Percentiles rank a stretch among this genome's conserved stretches.
phyloP scores from a whole-genome alignment of 2,797 vertebrate species.

The Falco novaeseelandiae region DNA sequence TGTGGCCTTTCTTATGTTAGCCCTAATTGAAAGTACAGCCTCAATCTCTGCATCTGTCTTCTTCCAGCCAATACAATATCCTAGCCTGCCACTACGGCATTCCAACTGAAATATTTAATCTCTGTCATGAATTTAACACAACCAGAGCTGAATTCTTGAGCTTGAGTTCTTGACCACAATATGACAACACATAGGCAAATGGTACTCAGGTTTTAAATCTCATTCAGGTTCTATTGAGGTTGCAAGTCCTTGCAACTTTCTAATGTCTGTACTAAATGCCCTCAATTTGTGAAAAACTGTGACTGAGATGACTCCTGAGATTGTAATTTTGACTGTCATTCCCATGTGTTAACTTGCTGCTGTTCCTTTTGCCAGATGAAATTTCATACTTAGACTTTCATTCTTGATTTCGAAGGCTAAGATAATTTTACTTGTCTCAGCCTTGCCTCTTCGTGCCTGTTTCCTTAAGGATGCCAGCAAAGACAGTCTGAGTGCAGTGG shows the following conservation, averaged over 20 bases:
- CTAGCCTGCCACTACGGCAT: neutral
- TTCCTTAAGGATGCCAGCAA: neutral
- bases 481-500: neutral
- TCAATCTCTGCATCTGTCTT: constrained; percentile 16
- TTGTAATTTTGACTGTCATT: neutral
- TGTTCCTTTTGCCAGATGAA: neutral
- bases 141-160: neutral
- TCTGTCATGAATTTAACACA: neutral
- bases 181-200: neutral
- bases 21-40: neutral
- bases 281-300: neutral
- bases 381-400: neutral
- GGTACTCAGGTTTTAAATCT: neutral
- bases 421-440: neutral
- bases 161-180: neutral
- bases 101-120: neutral
- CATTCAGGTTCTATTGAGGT: neutral
- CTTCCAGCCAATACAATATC: neutral
- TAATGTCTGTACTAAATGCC: neutral
- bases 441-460: neutral
- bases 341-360: neutral
- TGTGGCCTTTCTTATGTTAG: constrained; percentile 34
- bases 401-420: neutral
- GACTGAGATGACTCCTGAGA: neutral
- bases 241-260: neutral